Percentiles rank a stretch among this genome's conserved stretches.
Conservation (phyloP, 2,888 invertebrate genomes). For the Dicroscelio sp. region DNA sequence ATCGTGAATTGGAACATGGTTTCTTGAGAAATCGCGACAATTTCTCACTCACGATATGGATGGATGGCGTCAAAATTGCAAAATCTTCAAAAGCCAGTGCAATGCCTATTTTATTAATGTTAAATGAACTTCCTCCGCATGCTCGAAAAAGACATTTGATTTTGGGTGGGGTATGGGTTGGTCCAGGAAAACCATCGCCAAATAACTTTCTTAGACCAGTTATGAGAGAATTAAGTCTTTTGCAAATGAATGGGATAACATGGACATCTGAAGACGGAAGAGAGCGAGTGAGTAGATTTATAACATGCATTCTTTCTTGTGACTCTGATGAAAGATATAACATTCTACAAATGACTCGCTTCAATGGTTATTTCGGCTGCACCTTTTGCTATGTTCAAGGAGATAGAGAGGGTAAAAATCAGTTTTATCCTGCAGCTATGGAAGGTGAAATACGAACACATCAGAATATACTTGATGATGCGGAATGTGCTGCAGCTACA, state of each 20-base stretch:
- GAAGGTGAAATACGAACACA: too few species aligned
- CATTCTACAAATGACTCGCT: background rate
- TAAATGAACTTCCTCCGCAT: conserved; percentile 31
- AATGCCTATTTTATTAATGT: background rate
- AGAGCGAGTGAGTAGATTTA: background rate
- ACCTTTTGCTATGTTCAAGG: too few species aligned
- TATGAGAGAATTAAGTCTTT: background rate
- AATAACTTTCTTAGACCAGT: background rate
- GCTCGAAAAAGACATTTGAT: conserved; percentile 36
- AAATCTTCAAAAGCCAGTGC: background rate
- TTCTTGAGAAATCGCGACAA: conserved; percentile 14
- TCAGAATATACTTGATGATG: too few species aligned
- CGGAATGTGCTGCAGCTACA: too few species aligned
- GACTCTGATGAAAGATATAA: conserved; percentile 13
- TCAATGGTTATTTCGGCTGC: background rate
- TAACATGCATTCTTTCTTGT: background rate
- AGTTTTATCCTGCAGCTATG: too few species aligned
- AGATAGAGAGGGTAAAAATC: too few species aligned
- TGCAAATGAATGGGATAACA: background rate
- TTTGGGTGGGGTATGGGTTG: conserved; percentile 6
- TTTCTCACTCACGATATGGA: conserved; percentile 25
- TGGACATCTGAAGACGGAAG: background rate
- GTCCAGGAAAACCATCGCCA: background rate
- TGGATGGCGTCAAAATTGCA: conserved; percentile 16
- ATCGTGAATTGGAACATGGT: background rate